Evolutionary conservation across 2,888 invertebrate genomes (phyloP).

Genomic region (Tuberolachnus salignus): DNA sequence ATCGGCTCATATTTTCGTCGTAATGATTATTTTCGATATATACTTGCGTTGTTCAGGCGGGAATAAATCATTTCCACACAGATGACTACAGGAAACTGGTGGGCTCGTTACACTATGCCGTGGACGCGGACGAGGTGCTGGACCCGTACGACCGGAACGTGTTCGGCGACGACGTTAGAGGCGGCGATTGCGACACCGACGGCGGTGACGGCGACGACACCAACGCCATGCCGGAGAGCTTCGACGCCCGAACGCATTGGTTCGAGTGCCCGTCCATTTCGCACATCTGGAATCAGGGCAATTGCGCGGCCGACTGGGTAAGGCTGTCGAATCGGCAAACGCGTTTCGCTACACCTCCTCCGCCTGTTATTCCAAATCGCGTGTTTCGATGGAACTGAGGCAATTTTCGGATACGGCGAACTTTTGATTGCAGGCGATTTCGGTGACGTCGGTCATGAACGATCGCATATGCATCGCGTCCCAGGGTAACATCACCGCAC

Average conservation of each 20-base stretch:
- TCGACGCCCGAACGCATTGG: constrained; percentile 82
- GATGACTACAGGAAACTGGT: constrained; percentile 31
- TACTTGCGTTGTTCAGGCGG: constrained; percentile 15
- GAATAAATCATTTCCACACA: constrained; percentile 31
- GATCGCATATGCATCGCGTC: constrained; percentile 55
- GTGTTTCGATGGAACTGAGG: no score
- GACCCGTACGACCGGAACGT: neutral
- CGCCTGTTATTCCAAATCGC: neutral
- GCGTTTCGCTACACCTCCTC: neutral
- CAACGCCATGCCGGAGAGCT: constrained; percentile 71
- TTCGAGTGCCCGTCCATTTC: constrained; percentile 81
- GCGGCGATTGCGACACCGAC: neutral
- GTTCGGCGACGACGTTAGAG: neutral
- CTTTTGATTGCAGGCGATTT: constrained; percentile 34
- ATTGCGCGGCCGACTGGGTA: constrained; percentile 86
- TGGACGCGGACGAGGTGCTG: neutral
- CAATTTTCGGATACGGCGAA: no score
- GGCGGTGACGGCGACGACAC: constrained; percentile 57
- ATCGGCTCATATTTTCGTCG: no score
- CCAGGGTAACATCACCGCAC: constrained; percentile 24
- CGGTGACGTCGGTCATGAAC: constrained; percentile 34
- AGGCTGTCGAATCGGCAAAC: constrained; percentile 30
- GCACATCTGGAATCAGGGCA: constrained; percentile 84
- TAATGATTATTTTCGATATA: neutral
- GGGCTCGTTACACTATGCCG: constrained; percentile 13